Conservation (phyloP, 2,888 invertebrate species). For the Pandemis cinnamomeana region DNA sequence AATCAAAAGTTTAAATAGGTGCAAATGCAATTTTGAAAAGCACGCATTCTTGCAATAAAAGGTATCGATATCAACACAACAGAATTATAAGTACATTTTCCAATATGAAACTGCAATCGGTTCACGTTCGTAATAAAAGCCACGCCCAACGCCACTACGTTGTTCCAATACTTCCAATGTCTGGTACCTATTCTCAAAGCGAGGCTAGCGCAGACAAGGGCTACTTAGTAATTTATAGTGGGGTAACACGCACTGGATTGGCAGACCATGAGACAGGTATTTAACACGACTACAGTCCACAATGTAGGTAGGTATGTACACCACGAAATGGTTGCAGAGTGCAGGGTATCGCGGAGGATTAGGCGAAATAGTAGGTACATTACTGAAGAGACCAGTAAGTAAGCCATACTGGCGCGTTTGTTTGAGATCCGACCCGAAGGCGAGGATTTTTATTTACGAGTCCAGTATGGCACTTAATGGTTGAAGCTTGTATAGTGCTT, state of each 20-base stretch:
- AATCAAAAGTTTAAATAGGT: no score
- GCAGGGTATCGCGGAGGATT: no score
- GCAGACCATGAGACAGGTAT: slow-evolving; percentile 18
- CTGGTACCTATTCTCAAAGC: slow-evolving; percentile 44
- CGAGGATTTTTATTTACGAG: no score
- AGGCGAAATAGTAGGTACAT: no score
- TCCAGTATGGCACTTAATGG: no score
- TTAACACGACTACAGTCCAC: neutral
- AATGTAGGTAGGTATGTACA: neutral
- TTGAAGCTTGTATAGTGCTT: no score
- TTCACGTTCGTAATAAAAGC: slow-evolving; percentile 37
- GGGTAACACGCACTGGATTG: slow-evolving; percentile 56
- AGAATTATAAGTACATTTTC: slow-evolving; percentile 32
- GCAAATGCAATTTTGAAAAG: no score
- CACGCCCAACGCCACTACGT: slow-evolving; percentile 26
- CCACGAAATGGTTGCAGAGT: no score
- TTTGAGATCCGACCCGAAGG: no score
- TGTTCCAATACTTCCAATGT: slow-evolving; percentile 49
- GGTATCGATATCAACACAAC: slow-evolving; percentile 34
- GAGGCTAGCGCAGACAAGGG: slow-evolving; percentile 46
- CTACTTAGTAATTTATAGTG: slow-evolving; percentile 58
- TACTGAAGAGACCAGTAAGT: no score
- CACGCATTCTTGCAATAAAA: slow-evolving; percentile 13
- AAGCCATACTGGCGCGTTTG: no score
- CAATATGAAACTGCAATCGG: slow-evolving; percentile 31